Percentiles rank a stretch among this genome's conserved stretches.
phyloP scores from a whole-genome alignment of 2,113 vertebrate species.

The Murina feae region DNA sequence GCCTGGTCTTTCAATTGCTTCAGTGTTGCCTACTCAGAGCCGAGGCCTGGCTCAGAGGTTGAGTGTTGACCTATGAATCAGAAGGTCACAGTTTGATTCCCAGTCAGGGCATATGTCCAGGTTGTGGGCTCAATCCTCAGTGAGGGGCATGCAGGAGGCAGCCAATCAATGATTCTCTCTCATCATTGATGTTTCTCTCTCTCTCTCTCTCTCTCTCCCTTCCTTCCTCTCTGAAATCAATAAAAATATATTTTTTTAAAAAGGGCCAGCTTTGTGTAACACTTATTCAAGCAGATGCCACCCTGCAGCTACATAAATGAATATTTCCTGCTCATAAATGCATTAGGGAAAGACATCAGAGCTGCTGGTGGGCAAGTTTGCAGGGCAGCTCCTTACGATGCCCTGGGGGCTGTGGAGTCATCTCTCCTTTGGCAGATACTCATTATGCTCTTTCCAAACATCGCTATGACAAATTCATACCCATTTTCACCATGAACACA shows the following conservation, averaged over 20 bases:
- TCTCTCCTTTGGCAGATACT: accelerated
- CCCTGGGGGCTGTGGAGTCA: accelerated
- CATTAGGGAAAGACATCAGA: neutral
- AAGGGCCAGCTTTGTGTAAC: neutral
- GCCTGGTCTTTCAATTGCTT: slow-evolving; percentile 34
- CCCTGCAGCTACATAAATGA: slow-evolving; percentile 17
- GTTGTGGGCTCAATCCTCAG: too few relatives aligned
- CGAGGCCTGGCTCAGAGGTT: too few relatives aligned
- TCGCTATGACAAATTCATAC: neutral
- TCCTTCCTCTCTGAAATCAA: too few relatives aligned
- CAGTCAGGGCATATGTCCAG: too few relatives aligned
- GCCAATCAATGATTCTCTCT: too few relatives aligned
- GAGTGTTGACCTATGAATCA: too few relatives aligned
- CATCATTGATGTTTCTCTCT: too few relatives aligned
- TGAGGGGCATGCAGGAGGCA: too few relatives aligned
- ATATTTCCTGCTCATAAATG: neutral
- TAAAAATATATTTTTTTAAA: too few relatives aligned
- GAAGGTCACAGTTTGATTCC: too few relatives aligned
- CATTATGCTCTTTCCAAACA: neutral
- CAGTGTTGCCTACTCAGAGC: neutral
- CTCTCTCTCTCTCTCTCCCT: too few relatives aligned
- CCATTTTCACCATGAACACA: accelerated
- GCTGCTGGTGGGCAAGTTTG: neutral
- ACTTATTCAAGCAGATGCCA: slow-evolving; percentile 32
- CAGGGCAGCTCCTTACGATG: neutral